Evolutionary conservation across 2,113 vertebrate genomes (phyloP).

Genomic region (Equus quagga): DNA sequence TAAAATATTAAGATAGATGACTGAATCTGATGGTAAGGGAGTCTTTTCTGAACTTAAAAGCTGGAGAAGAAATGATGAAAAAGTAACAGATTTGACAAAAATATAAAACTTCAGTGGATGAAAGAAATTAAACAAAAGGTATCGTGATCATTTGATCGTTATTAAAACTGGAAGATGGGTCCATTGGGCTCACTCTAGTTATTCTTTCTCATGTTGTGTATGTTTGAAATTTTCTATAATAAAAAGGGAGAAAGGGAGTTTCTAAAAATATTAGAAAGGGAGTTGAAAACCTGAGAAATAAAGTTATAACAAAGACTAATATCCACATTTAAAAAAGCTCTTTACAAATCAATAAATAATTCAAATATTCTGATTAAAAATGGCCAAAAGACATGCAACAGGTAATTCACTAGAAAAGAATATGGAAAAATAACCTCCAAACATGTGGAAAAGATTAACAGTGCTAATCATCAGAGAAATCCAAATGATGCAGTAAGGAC

Average conservation of each 20-base stretch:
- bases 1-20: slow-evolving; percentile 16
- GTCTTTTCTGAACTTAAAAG: slow-evolving; percentile 28
- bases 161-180: neutral
- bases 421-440: neutral
- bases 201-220: neutral
- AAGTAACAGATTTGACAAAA: neutral
- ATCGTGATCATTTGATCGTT: neutral
- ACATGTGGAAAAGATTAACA: neutral
- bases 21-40: neutral
- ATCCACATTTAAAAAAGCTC: neutral
- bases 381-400: neutral
- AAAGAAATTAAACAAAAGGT: neutral
- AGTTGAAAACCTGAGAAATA: neutral
- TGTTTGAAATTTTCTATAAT: slow-evolving; percentile 26
- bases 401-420: neutral
- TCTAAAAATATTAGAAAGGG: neutral
- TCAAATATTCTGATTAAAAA: slow-evolving; percentile 8
- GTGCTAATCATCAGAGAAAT: neutral
- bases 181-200: neutral
- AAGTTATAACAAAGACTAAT: neutral
- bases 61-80: neutral
- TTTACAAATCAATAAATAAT: slow-evolving; percentile 45
- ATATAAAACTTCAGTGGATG: neutral
- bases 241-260: neutral
- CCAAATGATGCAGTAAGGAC: neutral